Evolutionary conservation across 2,888 invertebrate species (phyloP).

Genomic region (Papilio demoleus): DNA sequence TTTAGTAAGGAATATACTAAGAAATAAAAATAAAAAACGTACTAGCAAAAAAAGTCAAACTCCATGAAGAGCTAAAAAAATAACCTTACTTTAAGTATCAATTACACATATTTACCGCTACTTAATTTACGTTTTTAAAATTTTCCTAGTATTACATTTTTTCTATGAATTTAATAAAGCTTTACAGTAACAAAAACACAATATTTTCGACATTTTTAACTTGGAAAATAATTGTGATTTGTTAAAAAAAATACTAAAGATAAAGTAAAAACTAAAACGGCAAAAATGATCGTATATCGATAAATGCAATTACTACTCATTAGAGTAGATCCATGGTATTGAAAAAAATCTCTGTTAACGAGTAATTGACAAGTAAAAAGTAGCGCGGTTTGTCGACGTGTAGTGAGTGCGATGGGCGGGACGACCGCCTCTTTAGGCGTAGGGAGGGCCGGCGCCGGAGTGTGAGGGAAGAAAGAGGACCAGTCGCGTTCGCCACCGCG

Average conservation of each 20-base stretch:
- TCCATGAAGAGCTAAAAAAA: too few species aligned
- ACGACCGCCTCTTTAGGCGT: constrained; percentile 48
- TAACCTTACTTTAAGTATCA: too few species aligned
- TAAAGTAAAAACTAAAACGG: constrained; percentile 49
- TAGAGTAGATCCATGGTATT: constrained; percentile 68
- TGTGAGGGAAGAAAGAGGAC: constrained; percentile 68
- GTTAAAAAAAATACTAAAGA: constrained; percentile 48
- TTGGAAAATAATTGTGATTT: constrained; percentile 41
- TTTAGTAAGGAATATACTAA: too few species aligned
- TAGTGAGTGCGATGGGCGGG: constrained; percentile 56
- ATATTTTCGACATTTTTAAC: too few species aligned
- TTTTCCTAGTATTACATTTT: too few species aligned
- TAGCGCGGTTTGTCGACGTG: constrained; percentile 49
- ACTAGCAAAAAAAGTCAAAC: too few species aligned
- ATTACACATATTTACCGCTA: too few species aligned
- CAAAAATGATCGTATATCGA: constrained; percentile 59
- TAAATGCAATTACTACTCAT: constrained; percentile 76
- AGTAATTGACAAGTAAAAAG: constrained; percentile 62
- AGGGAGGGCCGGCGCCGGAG: constrained; percentile 57
- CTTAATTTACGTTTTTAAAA: too few species aligned
- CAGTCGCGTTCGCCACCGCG: constrained; percentile 76
- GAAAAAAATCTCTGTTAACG: constrained; percentile 64
- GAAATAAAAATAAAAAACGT: too few species aligned
- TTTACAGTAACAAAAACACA: too few species aligned
- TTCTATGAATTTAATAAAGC: too few species aligned